These are phyloP conservation scores for Notarius quadriscutis DNA, from an alignment of 2,113 vertebrate species.

Conservation along the genomic window DNA sequence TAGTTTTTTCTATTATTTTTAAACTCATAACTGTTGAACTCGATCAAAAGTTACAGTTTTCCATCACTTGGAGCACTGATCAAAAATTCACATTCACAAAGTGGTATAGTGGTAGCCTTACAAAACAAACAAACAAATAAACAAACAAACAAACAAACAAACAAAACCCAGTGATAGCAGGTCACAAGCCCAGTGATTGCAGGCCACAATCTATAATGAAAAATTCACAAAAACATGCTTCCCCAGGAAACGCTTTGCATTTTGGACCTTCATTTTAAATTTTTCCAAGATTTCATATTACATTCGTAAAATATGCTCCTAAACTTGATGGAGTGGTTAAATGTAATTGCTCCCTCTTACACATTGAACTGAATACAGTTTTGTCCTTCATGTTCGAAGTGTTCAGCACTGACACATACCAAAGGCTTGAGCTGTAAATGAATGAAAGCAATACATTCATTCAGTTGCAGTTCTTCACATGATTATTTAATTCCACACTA, in stretches of 20 bases:
- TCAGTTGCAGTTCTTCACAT: neutral
- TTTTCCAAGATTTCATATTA: neutral
- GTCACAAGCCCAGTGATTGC: constrained; percentile 21
- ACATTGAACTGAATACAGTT: constrained; percentile 1
- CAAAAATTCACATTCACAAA: constrained; percentile 40
- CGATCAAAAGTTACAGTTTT: neutral
- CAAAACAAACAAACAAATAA: neutral
- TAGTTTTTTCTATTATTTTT: neutral
- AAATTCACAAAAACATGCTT: constrained; percentile 17
- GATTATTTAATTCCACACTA: constrained; percentile 15
- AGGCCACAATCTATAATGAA: constrained; percentile 16
- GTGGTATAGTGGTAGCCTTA: constrained; percentile 27
- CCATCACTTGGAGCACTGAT: neutral
- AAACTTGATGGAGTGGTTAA: constrained; percentile 10
- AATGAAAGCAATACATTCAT: constrained; percentile 10
- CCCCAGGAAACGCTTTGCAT: constrained; percentile 6
- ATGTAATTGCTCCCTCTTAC: constrained; percentile 42
- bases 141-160: neutral
- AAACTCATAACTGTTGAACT: constrained; percentile 3
- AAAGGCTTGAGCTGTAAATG: constrained; percentile 1
- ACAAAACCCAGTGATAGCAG: constrained; percentile 31
- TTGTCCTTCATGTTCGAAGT: neutral
- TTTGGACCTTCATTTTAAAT: constrained; percentile 26
- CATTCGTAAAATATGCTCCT: constrained; percentile 6
- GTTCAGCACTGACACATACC: constrained; percentile 17